Evolutionary conservation across 2,113 vertebrate species (phyloP).

Genomic region (Talpa occidentalis): DNA sequence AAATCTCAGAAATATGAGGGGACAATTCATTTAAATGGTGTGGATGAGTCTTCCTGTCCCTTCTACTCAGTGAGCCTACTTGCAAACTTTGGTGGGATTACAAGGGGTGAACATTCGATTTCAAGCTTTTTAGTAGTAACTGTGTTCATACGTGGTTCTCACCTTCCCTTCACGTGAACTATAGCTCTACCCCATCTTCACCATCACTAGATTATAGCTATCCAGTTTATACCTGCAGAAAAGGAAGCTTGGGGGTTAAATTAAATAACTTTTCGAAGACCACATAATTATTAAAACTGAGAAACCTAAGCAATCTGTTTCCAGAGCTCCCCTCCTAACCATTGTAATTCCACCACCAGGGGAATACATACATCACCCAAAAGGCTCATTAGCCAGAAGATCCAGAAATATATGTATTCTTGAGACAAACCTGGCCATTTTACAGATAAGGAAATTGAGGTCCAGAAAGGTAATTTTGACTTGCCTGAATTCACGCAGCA

Average conservation of each 20-base stretch:
- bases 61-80: neutral
- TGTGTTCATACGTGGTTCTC: neutral
- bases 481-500: constrained; percentile 62
- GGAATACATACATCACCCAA: neutral
- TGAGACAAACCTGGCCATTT: neutral
- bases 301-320: neutral
- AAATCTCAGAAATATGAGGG: constrained; percentile 12
- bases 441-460: constrained; percentile 29
- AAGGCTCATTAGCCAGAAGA: neutral
- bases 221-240: neutral
- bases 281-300: neutral
- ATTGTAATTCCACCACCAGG: neutral
- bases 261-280: neutral
- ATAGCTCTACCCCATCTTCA: neutral
- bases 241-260: neutral
- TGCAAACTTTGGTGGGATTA: neutral
- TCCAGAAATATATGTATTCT: neutral
- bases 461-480: constrained; percentile 22
- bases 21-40: neutral
- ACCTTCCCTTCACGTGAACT: neutral
- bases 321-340: neutral
- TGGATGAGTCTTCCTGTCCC: neutral
- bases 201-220: neutral
- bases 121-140: neutral
- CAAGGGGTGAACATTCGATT: neutral